phyloP scores from a whole-genome alignment of 1,140 invertebrate species.

The Sycobia sp. region DNA sequence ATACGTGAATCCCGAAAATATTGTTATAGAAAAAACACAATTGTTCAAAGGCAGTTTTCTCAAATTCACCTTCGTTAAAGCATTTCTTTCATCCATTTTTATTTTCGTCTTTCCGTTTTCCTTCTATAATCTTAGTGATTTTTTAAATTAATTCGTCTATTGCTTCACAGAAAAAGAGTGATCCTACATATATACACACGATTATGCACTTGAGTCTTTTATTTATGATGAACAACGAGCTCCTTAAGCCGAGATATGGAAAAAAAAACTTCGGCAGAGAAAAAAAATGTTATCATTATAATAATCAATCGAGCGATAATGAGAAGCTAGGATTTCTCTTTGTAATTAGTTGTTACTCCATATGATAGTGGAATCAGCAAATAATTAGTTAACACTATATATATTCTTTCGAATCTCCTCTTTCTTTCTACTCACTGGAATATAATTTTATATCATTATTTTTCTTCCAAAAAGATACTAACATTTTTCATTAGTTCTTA shows the following conservation, averaged over 20 bases:
- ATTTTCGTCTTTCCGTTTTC: neutral
- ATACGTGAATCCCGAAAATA: conserved; percentile 21
- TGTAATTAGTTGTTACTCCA: neutral
- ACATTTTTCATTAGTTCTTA: too few relatives aligned
- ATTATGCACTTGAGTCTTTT: conserved; percentile 25
- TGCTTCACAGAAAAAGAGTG: conserved; percentile 23
- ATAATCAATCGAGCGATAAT: conserved; percentile 5
- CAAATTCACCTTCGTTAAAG: conserved; percentile 1
- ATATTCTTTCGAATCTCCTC: too few relatives aligned
- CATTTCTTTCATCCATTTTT: neutral
- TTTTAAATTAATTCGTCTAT: conserved; percentile 32
- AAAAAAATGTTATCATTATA: conserved; percentile 2
- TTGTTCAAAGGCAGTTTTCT: neutral
- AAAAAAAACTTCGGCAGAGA: neutral
- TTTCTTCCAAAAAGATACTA: too few relatives aligned
- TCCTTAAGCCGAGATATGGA: conserved; percentile 10
- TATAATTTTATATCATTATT: too few relatives aligned
- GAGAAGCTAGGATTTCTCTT: neutral
- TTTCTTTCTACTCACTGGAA: conserved; percentile 14
- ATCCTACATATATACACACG: conserved; percentile 31
- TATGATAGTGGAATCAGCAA: neutral
- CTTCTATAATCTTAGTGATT: neutral
- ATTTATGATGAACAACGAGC: conserved; percentile 19
- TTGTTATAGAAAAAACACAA: conserved; percentile 24
- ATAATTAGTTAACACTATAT: conserved; percentile 27